Evolutionary conservation across 2,113 vertebrate species (phyloP), one percentile per base, ranked within the genome.

Genomic region (Grus americana): DNA sequence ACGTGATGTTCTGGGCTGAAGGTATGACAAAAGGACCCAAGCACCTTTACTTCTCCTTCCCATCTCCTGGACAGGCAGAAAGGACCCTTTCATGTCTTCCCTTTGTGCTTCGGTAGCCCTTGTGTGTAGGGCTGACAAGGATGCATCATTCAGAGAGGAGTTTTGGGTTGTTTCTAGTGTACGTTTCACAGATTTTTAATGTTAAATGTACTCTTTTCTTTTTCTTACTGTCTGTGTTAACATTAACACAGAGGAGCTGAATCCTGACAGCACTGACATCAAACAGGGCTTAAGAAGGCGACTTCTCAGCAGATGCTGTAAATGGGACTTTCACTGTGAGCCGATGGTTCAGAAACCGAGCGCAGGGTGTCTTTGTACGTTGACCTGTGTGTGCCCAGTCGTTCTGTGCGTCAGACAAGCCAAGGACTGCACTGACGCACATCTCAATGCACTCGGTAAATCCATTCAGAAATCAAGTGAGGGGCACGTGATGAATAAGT

Each of bases 391-490:
- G 0, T 6, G 30, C 46, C 27, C 38, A 22, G 30, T 19, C 0
- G 0, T 59, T 85, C n/a, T 46, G 24, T 22, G 38, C 54, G n/a
- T 20, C 59, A 79, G 57, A n/a, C 4, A 57, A 44, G 36, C 7
- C 19, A 73, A 52, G 46, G 38, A 36, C 5, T 0, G 4, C 0
- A 4, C 88, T 79, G 66, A 71, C 67, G 50, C 0, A 0, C 49
- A 59, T 66, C 42, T 62, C 52, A 24, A 3, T 29, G 29, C 17
- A 15, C 75, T 73, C 72, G 62, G 57, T 62, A 79, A 85, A 73
- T 54, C 50, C 57, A 71, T n/a, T 50, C 52, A 75, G 46, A 58
- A 81, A 79, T 2, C 1, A 73, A 30, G 10, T 27, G 34, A 96
- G 55, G 54, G 34, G n/a, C 17, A 46, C 17, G 4, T 8, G 44